phyloP scores from a whole-genome alignment of 1,140 invertebrate genomes.

The Dendrolimus punctatus region DNA sequence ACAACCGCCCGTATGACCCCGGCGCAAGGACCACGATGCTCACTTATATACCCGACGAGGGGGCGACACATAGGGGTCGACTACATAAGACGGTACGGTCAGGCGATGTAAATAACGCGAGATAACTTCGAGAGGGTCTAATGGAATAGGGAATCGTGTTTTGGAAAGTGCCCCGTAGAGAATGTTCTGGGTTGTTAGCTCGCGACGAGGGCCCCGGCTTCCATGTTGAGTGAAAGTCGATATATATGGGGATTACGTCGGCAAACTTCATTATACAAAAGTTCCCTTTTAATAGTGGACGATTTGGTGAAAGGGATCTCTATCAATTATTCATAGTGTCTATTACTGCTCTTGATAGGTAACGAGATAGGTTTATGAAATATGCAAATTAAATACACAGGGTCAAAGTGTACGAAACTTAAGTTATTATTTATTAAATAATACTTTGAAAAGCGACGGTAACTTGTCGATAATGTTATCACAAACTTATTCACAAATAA shows the following conservation, averaged over 20 bases:
- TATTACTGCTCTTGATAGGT: neutral
- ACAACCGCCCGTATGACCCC: slow-evolving; percentile 42
- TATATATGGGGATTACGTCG: slow-evolving; percentile 51
- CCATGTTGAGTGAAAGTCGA: slow-evolving; percentile 66
- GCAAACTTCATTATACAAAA: slow-evolving; percentile 58
- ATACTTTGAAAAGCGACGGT: too few species aligned
- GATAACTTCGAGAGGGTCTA: slow-evolving; percentile 67
- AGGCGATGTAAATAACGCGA: slow-evolving; percentile 69
- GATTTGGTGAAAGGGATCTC: slow-evolving; percentile 1
- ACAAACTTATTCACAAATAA: too few species aligned
- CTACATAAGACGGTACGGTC: slow-evolving; percentile 66
- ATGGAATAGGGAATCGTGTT: slow-evolving; percentile 69
- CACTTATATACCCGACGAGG: slow-evolving; percentile 41
- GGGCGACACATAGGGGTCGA: slow-evolving; percentile 46
- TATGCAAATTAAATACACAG: slow-evolving; percentile 12
- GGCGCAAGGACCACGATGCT: slow-evolving; percentile 39
- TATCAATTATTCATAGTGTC: slow-evolving; percentile 1
- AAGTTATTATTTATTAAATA: too few species aligned
- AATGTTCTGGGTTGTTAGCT: slow-evolving; percentile 61
- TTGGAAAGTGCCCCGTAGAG: slow-evolving; percentile 67
- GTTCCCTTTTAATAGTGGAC: slow-evolving; percentile 37
- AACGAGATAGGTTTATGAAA: neutral
- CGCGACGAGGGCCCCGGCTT: slow-evolving; percentile 27
- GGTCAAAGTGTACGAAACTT: too few species aligned
- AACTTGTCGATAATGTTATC: too few species aligned